Evolutionary conservation across 2,113 vertebrate genomes (phyloP).

Genomic region (Aplodontia rufa): DNA sequence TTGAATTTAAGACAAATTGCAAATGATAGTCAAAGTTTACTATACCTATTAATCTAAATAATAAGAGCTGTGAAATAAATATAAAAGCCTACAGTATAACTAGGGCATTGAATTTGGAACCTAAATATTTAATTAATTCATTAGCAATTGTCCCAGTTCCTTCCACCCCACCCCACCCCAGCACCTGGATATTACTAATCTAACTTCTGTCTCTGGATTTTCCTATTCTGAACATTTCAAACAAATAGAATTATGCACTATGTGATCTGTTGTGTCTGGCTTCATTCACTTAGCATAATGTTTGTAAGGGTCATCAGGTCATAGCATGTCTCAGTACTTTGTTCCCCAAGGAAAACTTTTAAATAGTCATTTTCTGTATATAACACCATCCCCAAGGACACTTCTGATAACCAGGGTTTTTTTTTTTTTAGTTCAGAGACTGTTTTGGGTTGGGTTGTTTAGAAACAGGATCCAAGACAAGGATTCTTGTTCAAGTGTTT

Average conservation of each 20-base stretch:
- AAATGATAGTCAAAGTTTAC: conserved; percentile 5
- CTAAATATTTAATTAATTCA: not conserved
- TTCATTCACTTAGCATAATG: not conserved
- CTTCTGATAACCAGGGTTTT: not conserved
- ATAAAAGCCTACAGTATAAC: not conserved
- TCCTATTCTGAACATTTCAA: not conserved
- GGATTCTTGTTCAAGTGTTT: not conserved
- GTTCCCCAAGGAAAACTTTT: not conserved
- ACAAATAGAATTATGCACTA: not conserved
- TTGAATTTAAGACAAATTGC: not conserved
- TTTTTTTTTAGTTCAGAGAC: not conserved
- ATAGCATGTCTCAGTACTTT: not conserved
- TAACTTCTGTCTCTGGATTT: not conserved
- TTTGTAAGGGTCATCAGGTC: not conserved
- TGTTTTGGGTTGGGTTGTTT: not conserved
- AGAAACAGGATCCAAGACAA: not conserved
- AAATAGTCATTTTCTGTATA: not conserved
- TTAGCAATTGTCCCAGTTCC: not conserved
- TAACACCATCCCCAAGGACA: not conserved
- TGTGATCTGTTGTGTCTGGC: not conserved
- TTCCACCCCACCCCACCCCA: not conserved
- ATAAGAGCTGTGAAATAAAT: not conserved
- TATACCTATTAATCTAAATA: not conserved
- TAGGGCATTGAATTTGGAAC: not conserved
- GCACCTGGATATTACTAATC: not conserved